phyloP scores from a whole-genome alignment of 2,797 vertebrate species.

The Margarornis squamiger region DNA sequence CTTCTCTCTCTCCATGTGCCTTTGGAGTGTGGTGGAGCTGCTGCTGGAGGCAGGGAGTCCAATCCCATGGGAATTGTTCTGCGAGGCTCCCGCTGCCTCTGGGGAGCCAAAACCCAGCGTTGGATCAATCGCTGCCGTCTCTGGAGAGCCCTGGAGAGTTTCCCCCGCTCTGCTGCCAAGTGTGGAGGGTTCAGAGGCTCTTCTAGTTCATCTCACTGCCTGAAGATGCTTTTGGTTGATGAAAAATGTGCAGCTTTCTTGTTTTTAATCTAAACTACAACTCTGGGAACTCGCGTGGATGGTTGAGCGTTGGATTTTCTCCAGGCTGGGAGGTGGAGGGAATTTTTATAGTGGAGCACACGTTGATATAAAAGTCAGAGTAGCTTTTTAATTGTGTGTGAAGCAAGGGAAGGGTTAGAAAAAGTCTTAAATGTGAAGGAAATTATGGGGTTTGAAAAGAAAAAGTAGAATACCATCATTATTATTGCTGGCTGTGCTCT shows the following conservation, averaged over 20 bases:
- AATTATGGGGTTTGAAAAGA: neutral
- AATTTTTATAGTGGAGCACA: fast-evolving
- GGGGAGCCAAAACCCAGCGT: neutral
- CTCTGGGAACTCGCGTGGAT: neutral
- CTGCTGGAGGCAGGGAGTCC: neutral
- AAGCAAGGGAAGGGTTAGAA: neutral
- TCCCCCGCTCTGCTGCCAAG: neutral
- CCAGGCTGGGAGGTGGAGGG: neutral
- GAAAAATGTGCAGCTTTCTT: neutral
- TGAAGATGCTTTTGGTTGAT: neutral
- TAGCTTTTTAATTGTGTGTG: neutral
- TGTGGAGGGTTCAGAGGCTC: neutral
- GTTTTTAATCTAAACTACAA: neutral
- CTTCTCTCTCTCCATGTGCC: neutral
- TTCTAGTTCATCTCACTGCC: neutral
- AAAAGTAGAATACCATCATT: fast-evolving
- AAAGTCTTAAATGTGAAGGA: neutral
- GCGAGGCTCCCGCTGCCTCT: neutral
- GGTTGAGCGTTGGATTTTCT: neutral
- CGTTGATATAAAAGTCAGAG: fast-evolving
- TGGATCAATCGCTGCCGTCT: neutral
- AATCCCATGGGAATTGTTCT: neutral
- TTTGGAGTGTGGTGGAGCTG: neutral
- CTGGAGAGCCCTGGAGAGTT: neutral
- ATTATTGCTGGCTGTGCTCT: neutral